Evolutionary conservation across 2,113 vertebrate species (phyloP), one percentile per base, ranked within the genome.

Genomic region (Pyrgilauda ruficollis): DNA sequence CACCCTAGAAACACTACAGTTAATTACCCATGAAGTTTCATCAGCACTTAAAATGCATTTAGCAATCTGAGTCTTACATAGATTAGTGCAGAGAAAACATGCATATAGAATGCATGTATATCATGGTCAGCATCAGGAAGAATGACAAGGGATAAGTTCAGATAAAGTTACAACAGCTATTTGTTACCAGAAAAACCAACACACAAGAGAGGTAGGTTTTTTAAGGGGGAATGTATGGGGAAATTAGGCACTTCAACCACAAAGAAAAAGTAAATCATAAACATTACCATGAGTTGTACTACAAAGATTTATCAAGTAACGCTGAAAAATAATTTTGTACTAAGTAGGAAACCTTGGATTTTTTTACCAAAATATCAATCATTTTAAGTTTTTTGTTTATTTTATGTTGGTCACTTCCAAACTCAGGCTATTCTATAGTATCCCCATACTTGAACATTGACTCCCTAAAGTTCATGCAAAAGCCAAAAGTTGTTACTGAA

Each of bases 81-180:
- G 31, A 24, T 6, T 26, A 50, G 44, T 44, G 47, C 52, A 83
- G 43, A 92, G 35, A 88, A 86, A 80, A 49, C 0, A 5, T 16
- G 5, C 11, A 8, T 23, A 33, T 90, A 61, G 33, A 56, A 76
- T 76, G 85, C 13, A n/a, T 3, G 16, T 46, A 33, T 0, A 6
- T 74, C 59, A 74, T 26, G 17, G 72, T 50, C 63, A 80, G 27
- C 68, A 56, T 28, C 64, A 84, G 68, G 68, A 94, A 84, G 55
- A 83, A 44, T 23, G 59, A 39, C 76, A 93, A 87, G 59, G 78
- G 74, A 22, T 37, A 84, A 62, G 10, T 70, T 76, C 73, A 90
- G 83, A 93, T 77, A 90, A 93, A 93, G 55, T 21, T 63, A 12
- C 72, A 86, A 81, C 53, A 82, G 24, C 37, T 83, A 44, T 7